A percentile compares a stretch with the other conserved stretches of the same genome.
Conservation (phyloP, 2,888 invertebrate genomes). For the Meandrusa payeni region DNA sequence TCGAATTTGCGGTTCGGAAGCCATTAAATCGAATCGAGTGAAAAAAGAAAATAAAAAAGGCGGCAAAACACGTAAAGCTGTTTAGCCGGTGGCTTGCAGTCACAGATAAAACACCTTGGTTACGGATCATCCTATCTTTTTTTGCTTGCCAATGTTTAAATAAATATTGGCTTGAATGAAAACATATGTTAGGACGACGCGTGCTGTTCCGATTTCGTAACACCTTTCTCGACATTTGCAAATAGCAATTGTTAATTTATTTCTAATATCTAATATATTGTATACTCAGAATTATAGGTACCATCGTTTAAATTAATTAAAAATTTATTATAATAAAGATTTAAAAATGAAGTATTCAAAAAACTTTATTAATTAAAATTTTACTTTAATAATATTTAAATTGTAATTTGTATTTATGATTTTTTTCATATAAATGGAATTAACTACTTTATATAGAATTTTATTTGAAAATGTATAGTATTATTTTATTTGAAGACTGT, state of each 20-base stretch:
- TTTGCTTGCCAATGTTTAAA: constrained; percentile 41
- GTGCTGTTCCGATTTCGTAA: constrained; percentile 51
- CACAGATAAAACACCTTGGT: constrained; percentile 53
- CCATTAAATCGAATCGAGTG: constrained; percentile 34
- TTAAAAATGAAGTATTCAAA: no score
- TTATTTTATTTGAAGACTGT: no score
- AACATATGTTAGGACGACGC: constrained; percentile 55
- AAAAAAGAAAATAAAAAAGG: constrained; percentile 34
- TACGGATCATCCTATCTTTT: constrained; percentile 40
- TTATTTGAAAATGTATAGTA: no score
- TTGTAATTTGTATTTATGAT: no score
- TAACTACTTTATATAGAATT: no score
- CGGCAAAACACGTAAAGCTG: constrained; percentile 39
- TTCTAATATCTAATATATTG: no score
- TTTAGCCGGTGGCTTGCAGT: constrained; percentile 33
- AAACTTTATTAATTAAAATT: no score
- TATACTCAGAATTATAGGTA: no score
- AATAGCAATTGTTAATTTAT: constrained; percentile 28
- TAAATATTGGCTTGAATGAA: constrained; percentile 45
- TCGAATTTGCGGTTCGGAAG: constrained; percentile 34
- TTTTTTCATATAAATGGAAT: no score
- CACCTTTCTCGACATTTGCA: constrained; percentile 70
- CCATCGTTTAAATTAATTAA: no score
- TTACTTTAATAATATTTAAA: no score
- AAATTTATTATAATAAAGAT: no score